A percentile compares a stretch with the other conserved stretches of the same genome.
Evolutionary conservation across 1,140 invertebrate species (phyloP).

Genomic region (Cepaea nemoralis): DNA sequence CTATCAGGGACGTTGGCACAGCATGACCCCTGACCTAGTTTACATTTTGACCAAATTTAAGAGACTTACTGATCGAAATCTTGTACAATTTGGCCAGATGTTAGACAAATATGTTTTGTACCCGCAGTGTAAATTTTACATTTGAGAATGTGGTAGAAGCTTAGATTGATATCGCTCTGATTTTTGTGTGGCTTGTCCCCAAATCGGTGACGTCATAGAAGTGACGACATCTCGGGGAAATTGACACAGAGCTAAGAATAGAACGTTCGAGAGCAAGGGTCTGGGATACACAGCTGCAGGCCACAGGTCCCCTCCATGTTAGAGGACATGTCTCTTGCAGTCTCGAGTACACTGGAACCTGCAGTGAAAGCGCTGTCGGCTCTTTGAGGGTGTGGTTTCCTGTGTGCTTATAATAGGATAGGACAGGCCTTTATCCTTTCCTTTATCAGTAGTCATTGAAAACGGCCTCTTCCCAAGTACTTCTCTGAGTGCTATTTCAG

Average conservation of each 20-base stretch:
- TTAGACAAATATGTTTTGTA: background rate
- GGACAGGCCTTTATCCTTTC: too few species aligned
- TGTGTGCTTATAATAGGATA: too few species aligned
- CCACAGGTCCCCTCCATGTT: too few species aligned
- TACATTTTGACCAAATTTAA: background rate
- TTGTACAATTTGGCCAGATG: background rate
- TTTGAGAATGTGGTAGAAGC: background rate
- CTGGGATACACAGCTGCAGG: too few species aligned
- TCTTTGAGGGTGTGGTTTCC: too few species aligned
- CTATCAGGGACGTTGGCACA: constrained; percentile 52
- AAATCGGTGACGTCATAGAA: constrained; percentile 39
- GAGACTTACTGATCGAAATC: constrained; percentile 21
- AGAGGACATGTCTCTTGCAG: too few species aligned
- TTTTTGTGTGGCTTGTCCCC: constrained; percentile 28
- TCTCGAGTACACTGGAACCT: too few species aligned
- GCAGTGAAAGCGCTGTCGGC: too few species aligned
- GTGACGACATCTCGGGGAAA: constrained; percentile 24
- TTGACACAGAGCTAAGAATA: background rate
- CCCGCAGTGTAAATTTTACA: background rate
- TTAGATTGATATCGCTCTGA: background rate
- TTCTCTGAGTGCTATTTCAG: too few species aligned
- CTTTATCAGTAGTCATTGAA: too few species aligned
- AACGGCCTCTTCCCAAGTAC: too few species aligned
- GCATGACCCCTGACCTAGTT: constrained; percentile 60
- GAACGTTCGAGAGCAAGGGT: too few species aligned